Conservation (phyloP, 2,888 invertebrate genomes). For the Catocala sponsa region DNA sequence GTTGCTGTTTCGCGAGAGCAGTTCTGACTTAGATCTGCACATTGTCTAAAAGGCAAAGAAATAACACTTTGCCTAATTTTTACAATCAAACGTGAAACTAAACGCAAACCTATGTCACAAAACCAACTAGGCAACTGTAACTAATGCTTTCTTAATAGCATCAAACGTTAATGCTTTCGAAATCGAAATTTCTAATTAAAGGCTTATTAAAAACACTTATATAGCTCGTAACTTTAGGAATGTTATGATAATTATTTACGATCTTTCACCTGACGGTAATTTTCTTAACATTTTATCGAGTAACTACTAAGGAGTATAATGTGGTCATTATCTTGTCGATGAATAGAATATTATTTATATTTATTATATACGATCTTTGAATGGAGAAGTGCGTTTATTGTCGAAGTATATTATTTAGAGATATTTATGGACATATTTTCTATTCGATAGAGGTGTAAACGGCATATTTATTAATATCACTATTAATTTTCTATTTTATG, state of each 20-base stretch:
- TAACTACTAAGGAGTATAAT: conserved; percentile 3
- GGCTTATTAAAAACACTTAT: conserved; percentile 1
- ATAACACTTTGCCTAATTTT: too few relatives aligned
- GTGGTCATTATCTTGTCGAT: conserved; percentile 2
- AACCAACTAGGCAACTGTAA: too few relatives aligned
- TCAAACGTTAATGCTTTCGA: background rate
- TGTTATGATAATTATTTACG: background rate
- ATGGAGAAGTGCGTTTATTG: background rate
- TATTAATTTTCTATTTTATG: too few relatives aligned
- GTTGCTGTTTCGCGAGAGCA: too few relatives aligned
- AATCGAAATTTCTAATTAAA: background rate
- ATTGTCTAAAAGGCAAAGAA: too few relatives aligned
- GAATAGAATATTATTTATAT: background rate
- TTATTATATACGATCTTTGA: background rate
- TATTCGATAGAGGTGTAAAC: too few relatives aligned
- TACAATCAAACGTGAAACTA: too few relatives aligned
- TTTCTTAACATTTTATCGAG: conserved; percentile 9
- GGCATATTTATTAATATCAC: too few relatives aligned
- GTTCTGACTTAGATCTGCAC: too few relatives aligned
- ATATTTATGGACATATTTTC: too few relatives aligned
- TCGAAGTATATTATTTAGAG: background rate
- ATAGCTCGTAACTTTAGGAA: background rate
- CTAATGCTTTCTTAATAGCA: too few relatives aligned
- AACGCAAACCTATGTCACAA: too few relatives aligned
- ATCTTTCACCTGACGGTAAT: background rate